Evolutionary conservation across 2,888 invertebrate species (phyloP).

Genomic region (Oasisia sp.): DNA sequence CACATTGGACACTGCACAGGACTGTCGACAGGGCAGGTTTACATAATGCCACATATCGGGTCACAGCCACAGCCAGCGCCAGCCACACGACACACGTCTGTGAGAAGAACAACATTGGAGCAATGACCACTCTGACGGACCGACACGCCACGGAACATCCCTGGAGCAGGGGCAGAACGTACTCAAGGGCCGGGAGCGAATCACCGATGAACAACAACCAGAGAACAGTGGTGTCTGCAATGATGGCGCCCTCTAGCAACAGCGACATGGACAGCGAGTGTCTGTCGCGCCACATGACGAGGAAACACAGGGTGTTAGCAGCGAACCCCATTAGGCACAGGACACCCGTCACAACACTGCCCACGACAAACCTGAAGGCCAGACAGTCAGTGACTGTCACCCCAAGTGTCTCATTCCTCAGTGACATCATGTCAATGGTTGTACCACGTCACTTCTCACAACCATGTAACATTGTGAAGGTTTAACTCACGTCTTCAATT

Average conservation of each 20-base stretch:
- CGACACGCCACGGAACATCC: constrained; percentile 32
- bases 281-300: constrained; percentile 35
- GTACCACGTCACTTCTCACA: not conserved
- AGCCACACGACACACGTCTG: constrained; percentile 36
- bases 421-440: not conserved
- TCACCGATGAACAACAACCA: constrained; percentile 41
- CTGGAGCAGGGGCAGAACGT: constrained; percentile 29
- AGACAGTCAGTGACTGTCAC: constrained; percentile 26
- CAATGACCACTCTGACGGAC: constrained; percentile 32
- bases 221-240: constrained; percentile 34
- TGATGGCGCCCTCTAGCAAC: constrained; percentile 33
- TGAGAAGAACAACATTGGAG: constrained; percentile 36
- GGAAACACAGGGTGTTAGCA: constrained; percentile 33
- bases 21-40: constrained; percentile 24
- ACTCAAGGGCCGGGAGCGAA: constrained; percentile 34
- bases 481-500: not conserved
- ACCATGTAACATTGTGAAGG: not conserved
- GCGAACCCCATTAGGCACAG: constrained; percentile 37
- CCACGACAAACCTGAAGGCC: constrained; percentile 36
- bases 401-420: not conserved
- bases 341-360: constrained; percentile 30
- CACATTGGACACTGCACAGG: constrained; percentile 26
- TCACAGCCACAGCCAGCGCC: constrained; percentile 29
- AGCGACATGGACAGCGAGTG: constrained; percentile 29
- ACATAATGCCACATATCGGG: constrained; percentile 32